These are phyloP conservation scores for Burhinus oedicnemus DNA, from an alignment of 2,113 vertebrate genomes.

Conservation along the genomic window DNA sequence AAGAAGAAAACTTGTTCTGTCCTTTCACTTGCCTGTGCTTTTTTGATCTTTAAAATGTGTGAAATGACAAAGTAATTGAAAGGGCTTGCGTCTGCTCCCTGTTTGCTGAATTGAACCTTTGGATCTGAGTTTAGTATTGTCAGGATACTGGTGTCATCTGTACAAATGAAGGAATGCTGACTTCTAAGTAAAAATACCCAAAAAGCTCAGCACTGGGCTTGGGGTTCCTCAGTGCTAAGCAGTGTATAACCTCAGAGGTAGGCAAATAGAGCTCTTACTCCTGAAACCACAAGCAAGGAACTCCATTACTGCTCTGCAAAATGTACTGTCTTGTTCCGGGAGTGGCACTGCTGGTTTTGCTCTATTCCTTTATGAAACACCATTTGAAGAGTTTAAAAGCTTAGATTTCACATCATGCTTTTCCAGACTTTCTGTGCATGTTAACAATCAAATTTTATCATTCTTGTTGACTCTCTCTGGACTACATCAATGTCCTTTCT, in stretches of 20 bases:
- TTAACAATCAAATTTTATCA: conserved; percentile 31
- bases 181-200: not conserved
- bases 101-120: not conserved
- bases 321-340: not conserved
- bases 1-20: not conserved
- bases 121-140: not conserved
- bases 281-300: not conserved
- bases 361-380: conserved; percentile 32
- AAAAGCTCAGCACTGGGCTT: not conserved
- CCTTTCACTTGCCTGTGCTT: not conserved
- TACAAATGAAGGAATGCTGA: not conserved
- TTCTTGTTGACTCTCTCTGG: not conserved
- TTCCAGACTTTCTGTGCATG: conserved; percentile 6
- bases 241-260: not conserved
- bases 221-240: not conserved
- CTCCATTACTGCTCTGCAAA: not conserved
- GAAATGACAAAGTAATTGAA: not conserved
- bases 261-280: not conserved
- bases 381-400: conserved; percentile 15
- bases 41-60: not conserved
- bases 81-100: not conserved
- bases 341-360: not conserved
- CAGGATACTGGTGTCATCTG: not conserved
- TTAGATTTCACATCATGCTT: not conserved
- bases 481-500: not conserved